Percentiles rank a stretch among this genome's conserved stretches.
Evolutionary conservation across 2,797 vertebrate species (phyloP).

Genomic region (Channa striata): DNA sequence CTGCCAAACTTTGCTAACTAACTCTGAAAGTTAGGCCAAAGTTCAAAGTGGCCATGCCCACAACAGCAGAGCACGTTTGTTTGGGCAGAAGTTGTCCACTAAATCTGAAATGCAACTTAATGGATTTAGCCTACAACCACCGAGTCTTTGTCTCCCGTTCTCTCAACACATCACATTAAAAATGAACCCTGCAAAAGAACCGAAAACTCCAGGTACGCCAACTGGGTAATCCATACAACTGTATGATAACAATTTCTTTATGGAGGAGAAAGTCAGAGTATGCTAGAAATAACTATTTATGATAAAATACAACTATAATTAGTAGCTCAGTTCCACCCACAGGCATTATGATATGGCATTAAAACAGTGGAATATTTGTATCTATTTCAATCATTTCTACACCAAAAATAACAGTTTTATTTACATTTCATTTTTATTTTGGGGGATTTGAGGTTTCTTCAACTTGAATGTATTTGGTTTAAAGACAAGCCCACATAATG

Average conservation of each 20-base stretch:
- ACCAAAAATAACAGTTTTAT: no score
- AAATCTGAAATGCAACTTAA: conserved; percentile 1
- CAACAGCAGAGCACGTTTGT: conserved; percentile 13
- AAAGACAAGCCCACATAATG: no score
- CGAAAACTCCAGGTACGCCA: neutral
- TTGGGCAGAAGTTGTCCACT: conserved; percentile 3
- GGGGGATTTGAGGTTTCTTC: no score
- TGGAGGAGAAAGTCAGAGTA: neutral
- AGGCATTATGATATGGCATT: no score
- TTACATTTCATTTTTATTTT: no score
- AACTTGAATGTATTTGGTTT: no score
- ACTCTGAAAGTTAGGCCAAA: conserved; percentile 40
- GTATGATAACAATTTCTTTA: neutral
- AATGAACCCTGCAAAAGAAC: conserved; percentile 14
- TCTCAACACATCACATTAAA: conserved; percentile 20
- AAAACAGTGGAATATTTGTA: no score
- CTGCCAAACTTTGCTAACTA: conserved; percentile 28
- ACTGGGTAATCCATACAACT: conserved; percentile 6
- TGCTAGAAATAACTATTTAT: neutral
- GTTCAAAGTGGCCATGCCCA: conserved; percentile 22
- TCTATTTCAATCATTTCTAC: no score
- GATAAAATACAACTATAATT: neutral
- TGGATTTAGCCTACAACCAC: conserved; percentile 33
- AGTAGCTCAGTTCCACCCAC: neutral
- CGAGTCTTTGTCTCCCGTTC: neutral